A percentile compares a stretch with the other conserved stretches of the same genome.
Conservation (phyloP, 2,888 invertebrate species). For the Clunio marinus region DNA sequence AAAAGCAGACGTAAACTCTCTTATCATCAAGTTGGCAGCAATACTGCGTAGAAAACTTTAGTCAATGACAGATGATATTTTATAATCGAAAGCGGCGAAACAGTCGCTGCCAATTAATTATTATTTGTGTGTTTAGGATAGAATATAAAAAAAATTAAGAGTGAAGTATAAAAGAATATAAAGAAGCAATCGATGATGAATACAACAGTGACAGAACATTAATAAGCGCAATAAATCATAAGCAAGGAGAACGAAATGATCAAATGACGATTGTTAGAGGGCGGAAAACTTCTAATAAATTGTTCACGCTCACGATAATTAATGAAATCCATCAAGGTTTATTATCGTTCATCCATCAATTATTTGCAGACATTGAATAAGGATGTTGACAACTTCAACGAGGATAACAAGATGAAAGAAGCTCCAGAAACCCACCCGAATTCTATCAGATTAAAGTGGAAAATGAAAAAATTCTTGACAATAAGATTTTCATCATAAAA, state of each 20-base stretch:
- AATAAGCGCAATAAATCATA: conserved; percentile 4
- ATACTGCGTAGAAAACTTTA: neutral
- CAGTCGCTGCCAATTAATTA: conserved; percentile 16
- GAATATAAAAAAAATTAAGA: neutral
- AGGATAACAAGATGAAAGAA: no score
- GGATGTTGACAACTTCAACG: no score
- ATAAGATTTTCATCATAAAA: no score
- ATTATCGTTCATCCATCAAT: no score
- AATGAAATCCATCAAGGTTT: no score
- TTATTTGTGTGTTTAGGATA: neutral
- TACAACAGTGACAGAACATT: neutral
- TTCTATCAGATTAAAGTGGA: no score
- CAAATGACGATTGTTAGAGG: neutral
- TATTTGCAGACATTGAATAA: no score
- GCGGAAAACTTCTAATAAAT: neutral
- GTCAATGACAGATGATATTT: neutral
- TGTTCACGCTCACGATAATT: no score
- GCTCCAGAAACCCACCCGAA: no score
- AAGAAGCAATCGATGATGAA: neutral
- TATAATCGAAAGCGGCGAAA: neutral
- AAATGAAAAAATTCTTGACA: no score
- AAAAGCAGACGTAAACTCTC: neutral
- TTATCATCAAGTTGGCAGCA: conserved; percentile 9
- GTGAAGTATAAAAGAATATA: neutral
- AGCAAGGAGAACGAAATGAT: neutral